These are phyloP conservation scores for Syrista parreyssii DNA, from an alignment of 2,888 invertebrate genomes.

Conservation along the genomic window DNA sequence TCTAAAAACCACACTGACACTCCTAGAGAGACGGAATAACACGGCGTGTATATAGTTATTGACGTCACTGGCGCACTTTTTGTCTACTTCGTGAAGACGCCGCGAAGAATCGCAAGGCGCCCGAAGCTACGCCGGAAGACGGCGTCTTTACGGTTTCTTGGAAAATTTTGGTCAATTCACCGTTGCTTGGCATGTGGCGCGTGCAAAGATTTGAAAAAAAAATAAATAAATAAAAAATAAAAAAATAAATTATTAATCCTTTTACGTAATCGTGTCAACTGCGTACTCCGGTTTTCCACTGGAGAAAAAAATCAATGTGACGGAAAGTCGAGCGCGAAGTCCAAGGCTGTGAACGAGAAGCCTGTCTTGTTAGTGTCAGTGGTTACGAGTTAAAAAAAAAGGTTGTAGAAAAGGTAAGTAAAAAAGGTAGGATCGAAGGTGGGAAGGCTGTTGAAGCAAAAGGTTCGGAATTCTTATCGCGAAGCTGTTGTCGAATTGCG, in stretches of 20 bases:
- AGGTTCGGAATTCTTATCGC: neutral
- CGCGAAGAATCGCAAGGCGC: neutral
- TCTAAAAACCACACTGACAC: slow-evolving; percentile 4
- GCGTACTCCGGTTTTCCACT: neutral
- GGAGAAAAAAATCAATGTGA: neutral
- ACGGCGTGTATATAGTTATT: neutral
- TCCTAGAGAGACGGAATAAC: slow-evolving; percentile 4
- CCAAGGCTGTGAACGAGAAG: neutral
- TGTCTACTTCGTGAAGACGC: neutral
- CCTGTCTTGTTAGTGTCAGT: neutral
- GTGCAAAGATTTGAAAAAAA: neutral
- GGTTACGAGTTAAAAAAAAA: neutral
- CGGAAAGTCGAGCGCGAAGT: neutral
- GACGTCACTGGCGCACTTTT: slow-evolving; percentile 7
- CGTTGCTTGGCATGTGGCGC: neutral
- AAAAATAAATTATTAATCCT: neutral
- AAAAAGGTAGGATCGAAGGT: neutral
- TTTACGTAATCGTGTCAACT: neutral
- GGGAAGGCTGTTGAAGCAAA: neutral
- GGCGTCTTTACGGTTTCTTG: neutral
- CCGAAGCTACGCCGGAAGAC: neutral
- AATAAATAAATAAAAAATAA: neutral
- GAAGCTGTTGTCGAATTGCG: neutral
- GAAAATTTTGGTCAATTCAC: neutral
- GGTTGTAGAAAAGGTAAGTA: neutral